Base-by-base conservation (phyloP, 2,113 vertebrate species). In the Nanorana parkeri region DNA sequence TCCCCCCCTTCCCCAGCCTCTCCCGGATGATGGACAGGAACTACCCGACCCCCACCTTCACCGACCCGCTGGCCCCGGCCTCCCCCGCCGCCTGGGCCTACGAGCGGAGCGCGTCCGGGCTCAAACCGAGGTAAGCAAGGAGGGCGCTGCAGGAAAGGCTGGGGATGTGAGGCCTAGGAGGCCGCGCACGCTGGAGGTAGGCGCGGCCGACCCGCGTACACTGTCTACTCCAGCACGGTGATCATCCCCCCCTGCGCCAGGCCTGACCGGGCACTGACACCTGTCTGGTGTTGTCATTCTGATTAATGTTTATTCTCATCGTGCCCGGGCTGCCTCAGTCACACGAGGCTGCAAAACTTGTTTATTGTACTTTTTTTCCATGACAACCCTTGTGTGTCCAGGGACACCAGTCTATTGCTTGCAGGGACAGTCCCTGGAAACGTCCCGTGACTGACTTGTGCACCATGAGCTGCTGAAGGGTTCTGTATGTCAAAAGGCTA, bases 21-120 rank as follows among this genome's bases (percentile, higher is more conserved):
- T 85, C 91, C 93, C 93, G 93, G 92, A 93, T 94, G 93, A 98
- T 98, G 96, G 96, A 98, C 92, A 95, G 95, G 92, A 96, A 93
- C 91, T 98, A 96, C 92, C 91, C 95, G 93, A 91, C 93, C 90
- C 93, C 95, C 85, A 92, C 92, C 94, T 97, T 96, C 85, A 89
- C 94, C 83, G 96, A 96, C 88, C 90, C 94, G 91, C 92, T 94
- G 90, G 92, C 91, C 86, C 86, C 93, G 36, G 91, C 93, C 72
- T 87, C 88, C 85, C 72, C 78, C 92, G 92, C 91, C 84, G 95
- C 93, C 87, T 98, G 96, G 96, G 96, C 96, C 95, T 97, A 96
- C 94, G 96, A 96, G 77, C 93, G 94, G 88, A 89, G 88, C 88
- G 84, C 91, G 20, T 90, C 89, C 66, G 84, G 85, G 21, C 91